Evolutionary conservation across 2,888 invertebrate species (phyloP).

Genomic region (Chloroclysta siterata): DNA sequence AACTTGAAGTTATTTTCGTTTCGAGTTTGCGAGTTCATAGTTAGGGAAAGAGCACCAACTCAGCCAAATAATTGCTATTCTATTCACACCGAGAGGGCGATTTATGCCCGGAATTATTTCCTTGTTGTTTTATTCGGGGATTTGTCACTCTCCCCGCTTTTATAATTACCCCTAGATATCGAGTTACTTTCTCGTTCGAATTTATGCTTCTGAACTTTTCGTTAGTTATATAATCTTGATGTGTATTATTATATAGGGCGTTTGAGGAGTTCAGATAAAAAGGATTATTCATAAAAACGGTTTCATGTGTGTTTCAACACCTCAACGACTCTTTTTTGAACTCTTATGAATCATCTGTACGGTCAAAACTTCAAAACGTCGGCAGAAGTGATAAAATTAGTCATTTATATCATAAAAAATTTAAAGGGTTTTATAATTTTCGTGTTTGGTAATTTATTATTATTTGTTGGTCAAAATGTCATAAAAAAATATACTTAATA

Average conservation of each 20-base stretch:
- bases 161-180: conserved; percentile 81
- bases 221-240: conserved; percentile 31
- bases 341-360: too few relatives aligned
- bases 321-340: too few relatives aligned
- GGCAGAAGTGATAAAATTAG: not conserved
- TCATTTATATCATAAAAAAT: too few relatives aligned
- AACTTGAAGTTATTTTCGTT: not conserved
- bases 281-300: not conserved
- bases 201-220: conserved; percentile 64
- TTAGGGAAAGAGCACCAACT: conserved; percentile 68
- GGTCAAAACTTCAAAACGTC: too few relatives aligned
- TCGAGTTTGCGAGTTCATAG: conserved; percentile 23
- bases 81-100: conserved; percentile 82
- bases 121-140: conserved; percentile 85
- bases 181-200: conserved; percentile 76
- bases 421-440: too few relatives aligned
- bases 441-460: too few relatives aligned
- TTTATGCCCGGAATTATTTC: conserved; percentile 84
- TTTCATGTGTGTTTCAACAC: too few relatives aligned
- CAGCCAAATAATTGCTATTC: conserved; percentile 85
- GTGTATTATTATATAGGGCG: conserved; percentile 35
- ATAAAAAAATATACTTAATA: too few relatives aligned
- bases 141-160: conserved; percentile 82
- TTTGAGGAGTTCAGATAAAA: conserved; percentile 53
- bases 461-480: too few relatives aligned